Evolutionary conservation across 2,888 invertebrate species (phyloP).

Genomic region (Oconnorella tubifera): DNA sequence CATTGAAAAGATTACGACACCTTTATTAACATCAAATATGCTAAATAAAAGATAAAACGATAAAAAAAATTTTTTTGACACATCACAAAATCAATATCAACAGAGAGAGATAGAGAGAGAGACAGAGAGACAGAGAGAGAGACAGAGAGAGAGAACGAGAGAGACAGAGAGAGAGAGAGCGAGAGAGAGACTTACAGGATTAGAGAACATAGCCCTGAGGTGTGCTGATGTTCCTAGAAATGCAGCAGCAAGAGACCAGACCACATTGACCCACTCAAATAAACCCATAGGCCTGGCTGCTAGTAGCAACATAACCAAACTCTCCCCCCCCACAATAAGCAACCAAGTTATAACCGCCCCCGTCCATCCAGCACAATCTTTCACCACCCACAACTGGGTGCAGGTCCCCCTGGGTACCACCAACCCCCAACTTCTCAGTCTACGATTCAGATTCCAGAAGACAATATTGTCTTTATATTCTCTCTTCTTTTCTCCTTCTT

Average conservation of each 20-base stretch:
- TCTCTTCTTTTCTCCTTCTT: neutral
- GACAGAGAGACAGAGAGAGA: no score
- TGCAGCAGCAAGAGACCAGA: slow-evolving; percentile 13
- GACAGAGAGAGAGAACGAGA: no score
- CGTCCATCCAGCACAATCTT: slow-evolving; percentile 22
- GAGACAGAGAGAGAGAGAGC: no score
- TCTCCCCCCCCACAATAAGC: slow-evolving; percentile 21
- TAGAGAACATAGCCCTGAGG: slow-evolving; percentile 22
- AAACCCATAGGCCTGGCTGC: neutral
- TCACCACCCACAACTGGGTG: slow-evolving; percentile 22
- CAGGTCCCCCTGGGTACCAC: neutral
- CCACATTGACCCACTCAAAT: slow-evolving; percentile 1
- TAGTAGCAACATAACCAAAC: slow-evolving; percentile 15
- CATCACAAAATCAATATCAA: no score
- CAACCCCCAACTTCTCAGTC: neutral
- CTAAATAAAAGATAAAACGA: no score
- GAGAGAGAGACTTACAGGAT: slow-evolving; percentile 29
- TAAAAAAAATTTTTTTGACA: no score
- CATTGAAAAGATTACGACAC: no score
- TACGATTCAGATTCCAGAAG: neutral
- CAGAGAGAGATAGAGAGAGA: no score
- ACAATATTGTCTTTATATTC: neutral
- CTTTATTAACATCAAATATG: no score
- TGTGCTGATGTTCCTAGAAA: slow-evolving; percentile 19
- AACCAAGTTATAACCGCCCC: slow-evolving; percentile 24